Evolutionary conservation across 2,113 vertebrate genomes (phyloP).

Genomic region (Oreotragus oreotragus): DNA sequence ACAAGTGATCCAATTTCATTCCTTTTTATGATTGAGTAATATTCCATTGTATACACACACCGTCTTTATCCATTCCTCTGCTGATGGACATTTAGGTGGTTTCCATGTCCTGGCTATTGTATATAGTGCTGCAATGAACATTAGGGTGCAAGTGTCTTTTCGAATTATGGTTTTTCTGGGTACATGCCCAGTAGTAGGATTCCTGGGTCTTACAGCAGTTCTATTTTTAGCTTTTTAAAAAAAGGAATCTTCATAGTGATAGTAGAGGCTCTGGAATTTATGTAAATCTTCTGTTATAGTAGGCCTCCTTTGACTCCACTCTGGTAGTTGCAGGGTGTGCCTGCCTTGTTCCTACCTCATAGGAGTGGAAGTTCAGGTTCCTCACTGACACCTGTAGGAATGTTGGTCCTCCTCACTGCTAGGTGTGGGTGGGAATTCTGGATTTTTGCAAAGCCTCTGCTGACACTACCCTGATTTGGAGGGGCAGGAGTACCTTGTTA

Average conservation of each 20-base stretch:
- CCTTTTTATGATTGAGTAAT: background rate
- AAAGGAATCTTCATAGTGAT: background rate
- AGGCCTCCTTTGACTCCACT: background rate
- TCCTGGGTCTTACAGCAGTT: background rate
- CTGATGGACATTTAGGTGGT: background rate
- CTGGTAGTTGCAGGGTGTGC: background rate
- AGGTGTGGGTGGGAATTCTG: background rate
- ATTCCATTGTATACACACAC: background rate
- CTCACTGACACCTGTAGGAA: fast-evolving
- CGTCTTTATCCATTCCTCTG: background rate
- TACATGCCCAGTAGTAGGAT: background rate
- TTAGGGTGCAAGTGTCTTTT: background rate
- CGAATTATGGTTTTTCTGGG: background rate
- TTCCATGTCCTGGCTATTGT: background rate
- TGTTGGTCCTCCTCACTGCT: background rate
- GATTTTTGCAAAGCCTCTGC: background rate
- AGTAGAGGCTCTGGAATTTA: background rate
- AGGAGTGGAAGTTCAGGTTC: background rate
- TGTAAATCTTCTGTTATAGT: background rate
- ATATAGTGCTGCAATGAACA: background rate
- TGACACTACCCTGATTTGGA: background rate
- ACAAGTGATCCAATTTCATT: background rate
- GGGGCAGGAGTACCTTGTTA: background rate
- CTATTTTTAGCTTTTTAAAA: background rate
- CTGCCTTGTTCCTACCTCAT: background rate